A percentile compares a stretch with the other conserved stretches of the same genome.
phyloP scores from a whole-genome alignment of 2,797 vertebrate species.

The Thamnophis elegans region DNA sequence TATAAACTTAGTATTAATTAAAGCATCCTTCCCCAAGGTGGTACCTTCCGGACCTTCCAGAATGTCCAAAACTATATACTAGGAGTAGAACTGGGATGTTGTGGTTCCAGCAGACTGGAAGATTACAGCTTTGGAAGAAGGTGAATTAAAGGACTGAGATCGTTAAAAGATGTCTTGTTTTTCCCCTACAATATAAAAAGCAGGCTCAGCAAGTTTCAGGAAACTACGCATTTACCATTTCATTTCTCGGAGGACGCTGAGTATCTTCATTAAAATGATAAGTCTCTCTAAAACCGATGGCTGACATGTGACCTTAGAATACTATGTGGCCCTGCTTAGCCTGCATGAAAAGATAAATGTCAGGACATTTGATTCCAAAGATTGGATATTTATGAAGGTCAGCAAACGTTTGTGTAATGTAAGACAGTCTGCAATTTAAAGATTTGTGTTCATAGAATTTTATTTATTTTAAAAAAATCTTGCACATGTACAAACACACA shows the following conservation, averaged over 20 bases:
- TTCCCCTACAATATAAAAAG: neutral
- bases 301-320: constrained; percentile 73
- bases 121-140: neutral
- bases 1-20: neutral
- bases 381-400: constrained; percentile 76
- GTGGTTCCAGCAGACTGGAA: neutral
- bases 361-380: constrained; percentile 59
- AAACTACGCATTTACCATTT: constrained; percentile 52
- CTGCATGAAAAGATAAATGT: constrained; percentile 73
- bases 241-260: constrained; percentile 48
- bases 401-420: constrained; percentile 64
- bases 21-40: neutral
- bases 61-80: neutral
- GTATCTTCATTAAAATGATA: constrained; percentile 73
- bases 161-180: constrained; percentile 18
- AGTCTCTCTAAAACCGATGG: constrained; percentile 59
- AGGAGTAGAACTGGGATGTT: neutral
- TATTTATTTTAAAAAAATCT: constrained; percentile 22
- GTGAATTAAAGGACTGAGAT: neutral
- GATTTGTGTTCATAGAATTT: constrained; percentile 53
- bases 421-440: constrained; percentile 64
- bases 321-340: constrained; percentile 60
- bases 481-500: constrained; percentile 44
- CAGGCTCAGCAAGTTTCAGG: neutral
- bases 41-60: neutral